These are phyloP conservation scores for Sycophaga agraensis DNA, from an alignment of 1,140 invertebrate genomes.

Conservation along the genomic window DNA sequence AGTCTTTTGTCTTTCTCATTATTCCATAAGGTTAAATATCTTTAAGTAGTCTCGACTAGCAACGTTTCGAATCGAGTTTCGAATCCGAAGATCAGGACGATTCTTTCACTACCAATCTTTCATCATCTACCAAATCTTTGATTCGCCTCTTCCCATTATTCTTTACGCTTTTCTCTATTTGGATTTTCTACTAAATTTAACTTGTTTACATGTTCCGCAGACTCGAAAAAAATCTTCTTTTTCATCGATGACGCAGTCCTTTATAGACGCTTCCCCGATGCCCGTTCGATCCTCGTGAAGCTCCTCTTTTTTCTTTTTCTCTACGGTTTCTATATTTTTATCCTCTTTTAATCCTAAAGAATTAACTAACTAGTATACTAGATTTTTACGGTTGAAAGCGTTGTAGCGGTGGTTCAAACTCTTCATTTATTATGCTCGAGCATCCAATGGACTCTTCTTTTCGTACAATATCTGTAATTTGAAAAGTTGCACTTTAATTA, in stretches of 20 bases:
- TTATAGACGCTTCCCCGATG: background rate
- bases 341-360: conserved; percentile 52
- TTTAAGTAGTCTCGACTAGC: conserved; percentile 25
- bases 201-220: background rate
- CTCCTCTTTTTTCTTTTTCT: background rate
- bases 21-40: background rate
- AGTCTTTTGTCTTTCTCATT: too few species aligned
- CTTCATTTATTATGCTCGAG: conserved; percentile 51
- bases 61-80: conserved; percentile 6
- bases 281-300: background rate
- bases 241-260: background rate
- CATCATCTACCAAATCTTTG: conserved; percentile 11
- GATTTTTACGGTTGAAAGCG: conserved; percentile 55
- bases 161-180: background rate
- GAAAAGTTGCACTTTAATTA: too few species aligned
- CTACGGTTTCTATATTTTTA: conserved; percentile 8
- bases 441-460: conserved; percentile 48
- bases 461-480: conserved; percentile 48
- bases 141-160: background rate
- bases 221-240: background rate
- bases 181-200: background rate
- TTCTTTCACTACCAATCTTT: too few species aligned
- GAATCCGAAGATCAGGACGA: too few species aligned
- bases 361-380: conserved; percentile 59
- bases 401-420: conserved; percentile 53